These are phyloP conservation scores for Endotricha flammealis DNA, from an alignment of 2,888 invertebrate species.

Conservation along the genomic window DNA sequence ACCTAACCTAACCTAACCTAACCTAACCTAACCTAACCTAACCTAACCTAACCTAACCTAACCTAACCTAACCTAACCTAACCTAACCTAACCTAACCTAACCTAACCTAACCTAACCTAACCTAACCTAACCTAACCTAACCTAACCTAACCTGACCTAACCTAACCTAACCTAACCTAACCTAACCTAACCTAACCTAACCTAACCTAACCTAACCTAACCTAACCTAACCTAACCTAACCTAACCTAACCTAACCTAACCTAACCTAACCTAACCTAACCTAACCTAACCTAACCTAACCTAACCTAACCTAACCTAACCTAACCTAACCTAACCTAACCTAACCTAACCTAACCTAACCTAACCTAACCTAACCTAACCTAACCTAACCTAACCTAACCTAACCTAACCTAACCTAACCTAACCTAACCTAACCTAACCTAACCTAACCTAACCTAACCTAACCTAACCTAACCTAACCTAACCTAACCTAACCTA, in stretches of 20 bases:
- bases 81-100: slow-evolving; percentile 30
- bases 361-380: slow-evolving; percentile 21
- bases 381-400: slow-evolving; percentile 19
- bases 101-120: slow-evolving; percentile 29
- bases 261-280: slow-evolving; percentile 20
- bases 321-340: slow-evolving; percentile 16
- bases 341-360: slow-evolving; percentile 20
- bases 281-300: slow-evolving; percentile 17
- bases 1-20: slow-evolving; percentile 19
- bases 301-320: slow-evolving; percentile 16
- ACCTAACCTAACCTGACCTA: slow-evolving; percentile 15
- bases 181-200: slow-evolving; percentile 22
- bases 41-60: slow-evolving; percentile 24
- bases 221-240: slow-evolving; percentile 20
- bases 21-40: slow-evolving; percentile 23
- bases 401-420: slow-evolving; percentile 21
- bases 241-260: slow-evolving; percentile 20
- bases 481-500: slow-evolving; percentile 16
- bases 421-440: slow-evolving; percentile 20
- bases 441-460: slow-evolving; percentile 15
- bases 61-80: slow-evolving; percentile 27
- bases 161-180: slow-evolving; percentile 19
- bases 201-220: slow-evolving; percentile 22
- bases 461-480: slow-evolving; percentile 18
- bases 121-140: slow-evolving; percentile 26